Evolutionary conservation across 2,797 vertebrate species (phyloP), one percentile per base, ranked within the genome.

Genomic region (Limosa lapponica): DNA sequence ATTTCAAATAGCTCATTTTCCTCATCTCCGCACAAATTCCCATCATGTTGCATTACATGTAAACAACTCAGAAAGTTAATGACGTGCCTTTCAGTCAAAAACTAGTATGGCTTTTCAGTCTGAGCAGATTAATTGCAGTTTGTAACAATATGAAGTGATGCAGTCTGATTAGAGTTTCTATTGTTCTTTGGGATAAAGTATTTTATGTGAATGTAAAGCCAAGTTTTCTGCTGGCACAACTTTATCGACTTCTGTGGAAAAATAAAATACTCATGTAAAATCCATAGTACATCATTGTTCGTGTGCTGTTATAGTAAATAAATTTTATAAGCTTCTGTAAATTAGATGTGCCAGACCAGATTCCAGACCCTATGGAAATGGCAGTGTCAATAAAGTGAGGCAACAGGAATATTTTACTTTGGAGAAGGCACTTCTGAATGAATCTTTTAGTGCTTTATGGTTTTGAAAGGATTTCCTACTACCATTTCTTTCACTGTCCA

Each of bases 31-130:
- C 64, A 82, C 67, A 85, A 87, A 84, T 67, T 92, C 34, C 78
- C 89, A 74, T 92, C 78, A 61, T 80, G 59, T 74, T 92, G 55
- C 48, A 64, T 94, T 93, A 80, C 57, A 80, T 87, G 57, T 82
- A 94, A 96, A 95, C 81, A 96, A 73, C 44, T 64, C 59, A 82
- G 90, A 91, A 96, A 64, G 44, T 64, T 93, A 91, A 95, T 79
- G 69, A 69, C 43, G 67, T 91, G 81, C 64, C 92, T 85, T 90
- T 96, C 83, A 89, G 92, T 92, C 78, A 91, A 91, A 94, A 91
- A 73, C 41, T 80, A 72, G 27, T 73, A 61, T 64, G 79, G 67
- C 52, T 95, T 84, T 96, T 89, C 87, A 80, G 57, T 73, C 55
- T 87, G 36, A 85, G 67, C 37, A 44, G 48, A 93, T 87, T 87